Evolutionary conservation across 2,888 invertebrate genomes (phyloP).

Genomic region (Ptilodon capucinus): DNA sequence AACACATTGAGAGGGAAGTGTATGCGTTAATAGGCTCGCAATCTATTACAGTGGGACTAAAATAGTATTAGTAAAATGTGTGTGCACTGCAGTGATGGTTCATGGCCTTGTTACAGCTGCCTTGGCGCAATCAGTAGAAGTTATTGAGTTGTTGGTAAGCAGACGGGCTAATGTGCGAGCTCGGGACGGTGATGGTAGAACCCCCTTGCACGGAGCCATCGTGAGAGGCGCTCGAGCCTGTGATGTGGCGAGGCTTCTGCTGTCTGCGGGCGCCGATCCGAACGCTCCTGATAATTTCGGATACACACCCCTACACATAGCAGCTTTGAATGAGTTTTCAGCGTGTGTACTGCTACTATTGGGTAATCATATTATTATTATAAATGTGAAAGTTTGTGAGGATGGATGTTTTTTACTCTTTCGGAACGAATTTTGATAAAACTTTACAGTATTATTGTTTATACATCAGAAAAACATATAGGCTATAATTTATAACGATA

Average conservation of each 20-base stretch:
- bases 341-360: constrained; percentile 88
- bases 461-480: no score
- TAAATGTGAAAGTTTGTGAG: no score
- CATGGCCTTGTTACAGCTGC: constrained; percentile 81
- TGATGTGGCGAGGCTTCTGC: constrained; percentile 86
- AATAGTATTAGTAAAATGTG: no score
- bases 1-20: no score
- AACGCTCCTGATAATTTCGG: constrained; percentile 91
- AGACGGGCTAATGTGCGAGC: constrained; percentile 85
- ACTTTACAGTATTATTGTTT: no score
- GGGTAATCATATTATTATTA: no score
- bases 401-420: no score
- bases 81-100: no score
- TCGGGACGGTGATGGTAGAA: constrained; percentile 88
- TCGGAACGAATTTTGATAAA: no score
- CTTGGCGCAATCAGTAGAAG: constrained; percentile 90
- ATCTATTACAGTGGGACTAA: no score
- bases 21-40: no score
- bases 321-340: constrained; percentile 92
- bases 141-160: constrained; percentile 86
- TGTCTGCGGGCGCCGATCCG: constrained; percentile 86
- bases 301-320: constrained; percentile 92
- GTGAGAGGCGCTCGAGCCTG: constrained; percentile 88
- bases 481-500: no score
- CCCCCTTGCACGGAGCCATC: constrained; percentile 91